phyloP scores from a whole-genome alignment of 2,797 vertebrate species.

The Huso huso region DNA sequence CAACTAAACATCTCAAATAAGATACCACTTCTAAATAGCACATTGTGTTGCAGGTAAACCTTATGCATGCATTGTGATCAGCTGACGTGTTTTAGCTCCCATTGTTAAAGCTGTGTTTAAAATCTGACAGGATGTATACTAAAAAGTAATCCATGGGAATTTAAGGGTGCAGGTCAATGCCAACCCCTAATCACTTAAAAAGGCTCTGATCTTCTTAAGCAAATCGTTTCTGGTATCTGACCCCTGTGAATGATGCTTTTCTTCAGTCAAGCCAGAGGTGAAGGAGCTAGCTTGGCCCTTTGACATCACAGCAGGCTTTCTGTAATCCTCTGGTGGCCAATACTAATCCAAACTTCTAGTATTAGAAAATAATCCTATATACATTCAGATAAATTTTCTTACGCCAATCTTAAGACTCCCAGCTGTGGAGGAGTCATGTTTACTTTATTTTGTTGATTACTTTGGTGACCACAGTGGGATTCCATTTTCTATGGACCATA shows the following conservation, averaged over 20 bases:
- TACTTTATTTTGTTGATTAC: too few relatives aligned
- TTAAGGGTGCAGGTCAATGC: conserved; percentile 33
- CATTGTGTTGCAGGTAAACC: conserved; percentile 20
- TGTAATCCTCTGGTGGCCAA: conserved; percentile 47
- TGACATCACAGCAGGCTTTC: conserved; percentile 44
- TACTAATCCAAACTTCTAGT: conserved; percentile 38
- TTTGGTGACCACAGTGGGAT: too few relatives aligned
- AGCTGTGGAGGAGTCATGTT: too few relatives aligned
- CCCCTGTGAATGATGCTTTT: conserved; percentile 38
- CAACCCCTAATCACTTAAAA: conserved; percentile 48
- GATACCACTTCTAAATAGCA: conserved; percentile 19
- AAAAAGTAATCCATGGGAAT: conserved; percentile 37
- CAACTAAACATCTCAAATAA: conserved; percentile 7
- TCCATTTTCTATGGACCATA: too few relatives aligned
- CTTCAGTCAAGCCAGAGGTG: conserved; percentile 33
- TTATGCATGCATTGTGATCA: conserved; percentile 30
- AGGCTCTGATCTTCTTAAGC: conserved; percentile 61
- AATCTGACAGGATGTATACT: conserved; percentile 35
- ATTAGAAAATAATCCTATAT: conserved; percentile 26
- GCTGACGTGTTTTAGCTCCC: conserved; percentile 24
- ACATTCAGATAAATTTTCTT: background rate
- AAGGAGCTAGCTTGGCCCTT: conserved; percentile 36
- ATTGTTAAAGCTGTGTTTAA: conserved; percentile 26
- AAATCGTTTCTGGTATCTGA: conserved; percentile 52
- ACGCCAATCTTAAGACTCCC: background rate